Evolutionary conservation across 2,113 vertebrate species (phyloP).

Genomic region (Rhodinocichla rosea): DNA sequence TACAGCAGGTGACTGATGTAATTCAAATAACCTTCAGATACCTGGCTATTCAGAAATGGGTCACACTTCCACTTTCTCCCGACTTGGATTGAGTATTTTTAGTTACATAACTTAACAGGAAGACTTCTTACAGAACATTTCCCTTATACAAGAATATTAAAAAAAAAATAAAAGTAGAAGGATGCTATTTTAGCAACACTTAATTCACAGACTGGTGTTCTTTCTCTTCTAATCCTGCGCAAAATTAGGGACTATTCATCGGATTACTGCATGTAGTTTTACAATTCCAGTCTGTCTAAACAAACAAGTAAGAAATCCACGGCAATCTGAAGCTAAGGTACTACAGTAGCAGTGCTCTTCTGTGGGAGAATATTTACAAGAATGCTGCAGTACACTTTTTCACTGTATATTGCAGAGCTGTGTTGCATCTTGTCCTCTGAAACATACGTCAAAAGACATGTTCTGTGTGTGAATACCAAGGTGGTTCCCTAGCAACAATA

Average conservation of each 20-base stretch:
- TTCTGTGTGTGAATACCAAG: background rate
- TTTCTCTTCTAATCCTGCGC: background rate
- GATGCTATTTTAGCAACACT: background rate
- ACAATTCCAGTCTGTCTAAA: background rate
- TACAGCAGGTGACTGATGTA: background rate
- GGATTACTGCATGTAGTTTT: background rate
- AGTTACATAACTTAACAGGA: background rate
- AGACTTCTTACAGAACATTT: background rate
- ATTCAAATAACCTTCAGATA: conserved; percentile 4
- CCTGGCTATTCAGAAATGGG: background rate
- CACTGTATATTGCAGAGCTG: background rate
- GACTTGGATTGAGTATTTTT: background rate
- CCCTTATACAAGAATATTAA: background rate
- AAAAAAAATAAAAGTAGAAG: background rate
- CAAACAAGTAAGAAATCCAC: background rate
- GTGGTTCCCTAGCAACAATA: conserved; percentile 54
- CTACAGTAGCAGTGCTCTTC: background rate
- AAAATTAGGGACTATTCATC: background rate
- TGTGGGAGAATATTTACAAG: background rate
- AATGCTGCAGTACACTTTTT: background rate
- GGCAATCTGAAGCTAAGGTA: background rate
- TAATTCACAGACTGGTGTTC: background rate
- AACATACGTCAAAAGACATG: background rate
- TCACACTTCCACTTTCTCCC: background rate
- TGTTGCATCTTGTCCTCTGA: background rate